Conservation (phyloP, 35 echinoderm and acorn worm genomes). For the Ophiothrix spiculata region DNA sequence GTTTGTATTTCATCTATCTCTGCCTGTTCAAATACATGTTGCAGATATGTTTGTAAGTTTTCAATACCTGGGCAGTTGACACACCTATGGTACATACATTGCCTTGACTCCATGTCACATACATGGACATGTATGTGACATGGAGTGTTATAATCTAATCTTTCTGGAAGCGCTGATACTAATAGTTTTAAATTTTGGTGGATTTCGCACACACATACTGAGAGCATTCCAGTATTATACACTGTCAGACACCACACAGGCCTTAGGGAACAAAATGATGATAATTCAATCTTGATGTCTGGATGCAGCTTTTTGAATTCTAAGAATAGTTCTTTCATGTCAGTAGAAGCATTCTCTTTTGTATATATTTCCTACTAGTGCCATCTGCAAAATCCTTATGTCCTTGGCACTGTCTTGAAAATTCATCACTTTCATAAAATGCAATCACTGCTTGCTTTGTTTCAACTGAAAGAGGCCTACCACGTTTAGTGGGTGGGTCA, state of each 20-base stretch:
- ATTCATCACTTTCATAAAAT: conserved; percentile 17
- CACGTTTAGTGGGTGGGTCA: neutral
- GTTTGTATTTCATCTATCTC: too few relatives aligned
- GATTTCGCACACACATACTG: too few relatives aligned
- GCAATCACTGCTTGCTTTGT: neutral
- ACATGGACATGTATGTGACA: too few relatives aligned
- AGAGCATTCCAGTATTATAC: neutral
- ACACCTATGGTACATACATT: too few relatives aligned
- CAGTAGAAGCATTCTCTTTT: neutral
- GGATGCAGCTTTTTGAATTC: conserved; percentile 11
- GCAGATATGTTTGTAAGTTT: too few relatives aligned
- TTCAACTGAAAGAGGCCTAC: neutral
- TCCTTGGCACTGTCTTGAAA: neutral
- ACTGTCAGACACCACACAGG: conserved; percentile 20
- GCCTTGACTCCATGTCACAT: too few relatives aligned
- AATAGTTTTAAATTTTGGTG: too few relatives aligned
- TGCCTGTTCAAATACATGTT: too few relatives aligned
- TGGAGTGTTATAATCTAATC: too few relatives aligned
- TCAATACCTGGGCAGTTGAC: too few relatives aligned
- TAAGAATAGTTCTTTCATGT: conserved; percentile 4
- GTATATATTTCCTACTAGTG: neutral
- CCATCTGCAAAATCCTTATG: neutral
- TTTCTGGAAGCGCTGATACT: too few relatives aligned
- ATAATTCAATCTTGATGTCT: conserved; percentile 17
- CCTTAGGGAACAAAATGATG: conserved; percentile 5